Conservation (phyloP, 1,140 invertebrate genomes). For the Neodiprion pinetum region DNA sequence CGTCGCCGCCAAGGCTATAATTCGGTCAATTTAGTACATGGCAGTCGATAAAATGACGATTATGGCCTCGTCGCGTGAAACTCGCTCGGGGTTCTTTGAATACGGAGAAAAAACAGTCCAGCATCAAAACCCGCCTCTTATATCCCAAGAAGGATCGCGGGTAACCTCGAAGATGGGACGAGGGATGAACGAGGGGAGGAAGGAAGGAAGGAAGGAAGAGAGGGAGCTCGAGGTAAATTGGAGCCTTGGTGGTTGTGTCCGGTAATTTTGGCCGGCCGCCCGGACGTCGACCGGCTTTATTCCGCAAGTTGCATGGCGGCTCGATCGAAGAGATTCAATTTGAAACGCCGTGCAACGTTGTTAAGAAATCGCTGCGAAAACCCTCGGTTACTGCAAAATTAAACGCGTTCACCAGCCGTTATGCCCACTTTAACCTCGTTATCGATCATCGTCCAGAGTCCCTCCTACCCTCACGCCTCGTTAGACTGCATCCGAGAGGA, state of each 20-base stretch:
- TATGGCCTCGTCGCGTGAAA: background rate
- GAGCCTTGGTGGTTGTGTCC: conserved; percentile 1
- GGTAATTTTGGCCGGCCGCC: background rate
- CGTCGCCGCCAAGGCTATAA: background rate
- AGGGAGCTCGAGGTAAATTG: background rate
- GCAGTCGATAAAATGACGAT: background rate
- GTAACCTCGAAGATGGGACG: background rate
- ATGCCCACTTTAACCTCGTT: conserved; percentile 7
- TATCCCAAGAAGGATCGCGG: too few relatives aligned
- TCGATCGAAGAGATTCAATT: background rate
- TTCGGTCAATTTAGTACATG: background rate
- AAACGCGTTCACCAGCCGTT: background rate
- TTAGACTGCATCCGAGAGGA: background rate
- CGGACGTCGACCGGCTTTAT: background rate
- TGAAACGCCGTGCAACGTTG: background rate
- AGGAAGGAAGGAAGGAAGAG: background rate
- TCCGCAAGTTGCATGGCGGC: background rate
- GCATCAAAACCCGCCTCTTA: background rate
- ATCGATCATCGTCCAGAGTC: background rate
- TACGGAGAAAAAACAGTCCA: background rate
- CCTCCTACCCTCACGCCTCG: background rate
- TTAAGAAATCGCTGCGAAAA: background rate
- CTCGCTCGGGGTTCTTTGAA: background rate
- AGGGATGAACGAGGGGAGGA: background rate
- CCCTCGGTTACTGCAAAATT: background rate